A percentile compares a stretch with the other conserved stretches of the same genome.
phyloP scores from a whole-genome alignment of 2,113 vertebrate species.

The Xiphophorus couchianus region DNA sequence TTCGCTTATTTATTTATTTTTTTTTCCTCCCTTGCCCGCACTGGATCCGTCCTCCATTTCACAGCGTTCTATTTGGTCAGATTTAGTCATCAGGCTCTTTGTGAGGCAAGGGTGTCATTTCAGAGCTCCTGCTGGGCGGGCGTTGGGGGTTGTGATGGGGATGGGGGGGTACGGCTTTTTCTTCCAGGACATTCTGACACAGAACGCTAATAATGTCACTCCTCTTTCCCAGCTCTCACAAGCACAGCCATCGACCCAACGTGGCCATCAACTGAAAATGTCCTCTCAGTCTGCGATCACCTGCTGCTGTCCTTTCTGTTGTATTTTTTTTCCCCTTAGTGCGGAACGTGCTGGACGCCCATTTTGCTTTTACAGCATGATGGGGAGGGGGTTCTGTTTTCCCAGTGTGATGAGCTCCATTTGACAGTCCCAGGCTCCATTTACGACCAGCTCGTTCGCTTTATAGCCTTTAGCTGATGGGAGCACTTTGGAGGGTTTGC shows the following conservation, averaged over 20 bases:
- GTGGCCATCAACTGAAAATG: constrained; percentile 52
- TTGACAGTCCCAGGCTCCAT: constrained; percentile 63
- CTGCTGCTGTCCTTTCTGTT: constrained; percentile 13
- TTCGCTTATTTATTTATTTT: constrained; percentile 11
- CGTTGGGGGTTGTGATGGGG: no score
- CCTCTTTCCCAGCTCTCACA: constrained; percentile 27
- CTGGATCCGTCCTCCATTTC: constrained; percentile 41
- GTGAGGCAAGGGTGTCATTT: constrained; percentile 58
- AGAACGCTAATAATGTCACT: constrained; percentile 51
- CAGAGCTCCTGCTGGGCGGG: constrained; percentile 53
- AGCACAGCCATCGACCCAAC: constrained; percentile 47
- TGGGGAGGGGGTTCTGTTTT: constrained; percentile 25
- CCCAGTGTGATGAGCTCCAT: constrained; percentile 55
- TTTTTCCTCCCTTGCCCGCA: constrained; percentile 19
- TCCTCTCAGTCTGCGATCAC: constrained; percentile 28
- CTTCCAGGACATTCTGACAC: constrained; percentile 54
- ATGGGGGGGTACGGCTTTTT: constrained; percentile 30
- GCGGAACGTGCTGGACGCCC: constrained; percentile 22
- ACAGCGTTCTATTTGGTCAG: constrained; percentile 40
- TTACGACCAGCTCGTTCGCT: constrained; percentile 61
- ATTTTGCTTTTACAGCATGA: constrained; percentile 39
- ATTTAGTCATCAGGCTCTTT: constrained; percentile 47
- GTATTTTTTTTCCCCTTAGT: constrained; percentile 4
- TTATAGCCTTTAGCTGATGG: constrained; percentile 69
- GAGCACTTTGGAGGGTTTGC: constrained; percentile 71